Conservation (phyloP, 2,797 vertebrate genomes). For the Falco berigora region DNA sequence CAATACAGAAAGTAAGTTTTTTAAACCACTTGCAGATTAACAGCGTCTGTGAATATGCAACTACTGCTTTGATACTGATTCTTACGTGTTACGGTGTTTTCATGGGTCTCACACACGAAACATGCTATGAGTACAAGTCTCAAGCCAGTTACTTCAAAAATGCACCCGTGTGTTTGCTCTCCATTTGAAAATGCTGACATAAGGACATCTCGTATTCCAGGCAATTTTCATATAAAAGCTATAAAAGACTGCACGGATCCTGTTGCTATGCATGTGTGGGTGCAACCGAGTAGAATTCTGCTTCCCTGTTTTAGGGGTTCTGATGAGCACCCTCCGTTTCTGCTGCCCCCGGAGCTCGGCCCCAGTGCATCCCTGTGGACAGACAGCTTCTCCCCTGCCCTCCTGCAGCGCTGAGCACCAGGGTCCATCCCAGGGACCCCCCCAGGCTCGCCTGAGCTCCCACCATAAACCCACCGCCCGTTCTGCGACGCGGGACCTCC, state of each 20-base stretch:
- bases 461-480: rapidly evolving
- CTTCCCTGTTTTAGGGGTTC: background rate
- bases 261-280: background rate
- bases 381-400: too few species aligned
- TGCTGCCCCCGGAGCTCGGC: background rate
- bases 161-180: background rate
- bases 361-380: background rate
- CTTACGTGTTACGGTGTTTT: background rate
- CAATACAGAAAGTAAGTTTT: background rate
- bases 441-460: background rate
- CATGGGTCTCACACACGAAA: background rate
- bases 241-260: background rate
- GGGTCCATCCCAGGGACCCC: background rate
- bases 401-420: background rate
- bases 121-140: rapidly evolving
- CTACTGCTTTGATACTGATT: background rate
- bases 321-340: background rate
- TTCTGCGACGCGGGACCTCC: background rate
- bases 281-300: background rate
- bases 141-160: background rate
- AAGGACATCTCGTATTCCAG: background rate
- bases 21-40: background rate
- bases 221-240: background rate
- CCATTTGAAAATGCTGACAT: background rate
- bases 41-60: background rate